phyloP scores from a whole-genome alignment of 2,113 vertebrate genomes.

The Noctilio leporinus region DNA sequence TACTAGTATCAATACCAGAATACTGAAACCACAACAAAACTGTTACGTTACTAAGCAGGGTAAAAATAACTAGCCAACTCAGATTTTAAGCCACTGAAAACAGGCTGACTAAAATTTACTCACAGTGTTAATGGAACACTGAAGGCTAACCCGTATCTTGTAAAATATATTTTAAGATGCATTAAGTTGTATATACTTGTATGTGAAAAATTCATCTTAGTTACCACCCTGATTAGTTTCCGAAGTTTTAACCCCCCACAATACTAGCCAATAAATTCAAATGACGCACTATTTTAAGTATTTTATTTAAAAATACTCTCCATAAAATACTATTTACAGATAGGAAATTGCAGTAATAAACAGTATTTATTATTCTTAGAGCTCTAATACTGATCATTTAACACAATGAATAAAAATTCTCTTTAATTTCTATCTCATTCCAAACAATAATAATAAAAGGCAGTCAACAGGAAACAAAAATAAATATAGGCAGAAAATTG shows the following conservation, averaged over 20 bases:
- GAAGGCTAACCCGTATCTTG: background rate
- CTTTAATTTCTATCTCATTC: background rate
- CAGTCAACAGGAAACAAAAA: slow-evolving; percentile 48
- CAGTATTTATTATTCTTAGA: background rate
- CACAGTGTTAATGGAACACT: background rate
- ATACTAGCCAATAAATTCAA: background rate
- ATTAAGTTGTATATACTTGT: background rate
- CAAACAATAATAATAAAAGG: slow-evolving; percentile 38
- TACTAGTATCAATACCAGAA: background rate
- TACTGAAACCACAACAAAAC: slow-evolving; percentile 31
- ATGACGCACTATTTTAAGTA: background rate
- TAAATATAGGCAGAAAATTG: background rate
- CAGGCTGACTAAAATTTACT: background rate
- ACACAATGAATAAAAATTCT: slow-evolving; percentile 10
- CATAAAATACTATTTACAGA: slow-evolving; percentile 26
- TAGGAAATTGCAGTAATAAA: background rate
- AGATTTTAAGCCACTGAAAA: slow-evolving; percentile 12
- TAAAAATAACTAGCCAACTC: slow-evolving; percentile 21
- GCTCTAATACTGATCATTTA: background rate
- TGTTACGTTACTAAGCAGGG: slow-evolving; percentile 22
- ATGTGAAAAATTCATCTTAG: background rate
- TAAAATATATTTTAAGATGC: background rate
- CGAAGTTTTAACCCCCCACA: background rate
- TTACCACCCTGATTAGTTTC: background rate
- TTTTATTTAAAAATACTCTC: background rate